Percentiles rank a stretch among this genome's conserved stretches.
phyloP scores from a whole-genome alignment of 2,888 invertebrate species.

The Eristalis pertinax region DNA sequence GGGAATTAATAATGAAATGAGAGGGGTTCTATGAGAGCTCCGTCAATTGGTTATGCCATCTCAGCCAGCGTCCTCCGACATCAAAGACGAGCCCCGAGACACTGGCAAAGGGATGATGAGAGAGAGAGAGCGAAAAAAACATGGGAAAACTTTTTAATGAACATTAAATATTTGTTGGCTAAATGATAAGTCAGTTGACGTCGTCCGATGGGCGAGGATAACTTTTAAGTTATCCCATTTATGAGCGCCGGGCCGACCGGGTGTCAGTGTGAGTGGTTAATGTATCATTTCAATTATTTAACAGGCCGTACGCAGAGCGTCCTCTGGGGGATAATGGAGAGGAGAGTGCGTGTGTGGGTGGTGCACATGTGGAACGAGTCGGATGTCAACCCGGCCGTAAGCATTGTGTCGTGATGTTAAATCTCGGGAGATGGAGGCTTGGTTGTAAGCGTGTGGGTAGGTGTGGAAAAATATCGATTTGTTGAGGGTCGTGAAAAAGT shows the following conservation, averaged over 20 bases:
- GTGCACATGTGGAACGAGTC: background rate
- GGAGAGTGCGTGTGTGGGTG: background rate
- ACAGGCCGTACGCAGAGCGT: background rate
- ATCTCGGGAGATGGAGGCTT: background rate
- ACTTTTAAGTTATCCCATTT: conserved; percentile 14
- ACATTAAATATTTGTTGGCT: conserved; percentile 37
- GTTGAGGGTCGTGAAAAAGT: too few species aligned
- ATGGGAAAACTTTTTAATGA: conserved; percentile 24
- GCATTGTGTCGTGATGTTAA: background rate
- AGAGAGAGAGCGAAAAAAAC: background rate
- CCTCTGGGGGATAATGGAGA: background rate
- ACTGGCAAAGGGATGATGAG: background rate
- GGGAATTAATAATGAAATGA: conserved; percentile 37
- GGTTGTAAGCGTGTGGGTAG: too few species aligned
- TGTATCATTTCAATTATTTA: conserved; percentile 17
- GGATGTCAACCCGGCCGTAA: background rate
- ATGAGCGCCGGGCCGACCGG: background rate
- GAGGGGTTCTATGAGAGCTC: background rate
- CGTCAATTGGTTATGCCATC: background rate
- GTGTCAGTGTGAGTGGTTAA: background rate
- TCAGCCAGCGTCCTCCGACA: background rate
- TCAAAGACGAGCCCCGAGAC: background rate
- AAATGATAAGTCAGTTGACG: conserved; percentile 23
- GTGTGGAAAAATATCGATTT: too few species aligned
- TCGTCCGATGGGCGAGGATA: conserved; percentile 2